Conservation (phyloP, 1,140 invertebrate genomes). For the Aphidius ervi region DNA sequence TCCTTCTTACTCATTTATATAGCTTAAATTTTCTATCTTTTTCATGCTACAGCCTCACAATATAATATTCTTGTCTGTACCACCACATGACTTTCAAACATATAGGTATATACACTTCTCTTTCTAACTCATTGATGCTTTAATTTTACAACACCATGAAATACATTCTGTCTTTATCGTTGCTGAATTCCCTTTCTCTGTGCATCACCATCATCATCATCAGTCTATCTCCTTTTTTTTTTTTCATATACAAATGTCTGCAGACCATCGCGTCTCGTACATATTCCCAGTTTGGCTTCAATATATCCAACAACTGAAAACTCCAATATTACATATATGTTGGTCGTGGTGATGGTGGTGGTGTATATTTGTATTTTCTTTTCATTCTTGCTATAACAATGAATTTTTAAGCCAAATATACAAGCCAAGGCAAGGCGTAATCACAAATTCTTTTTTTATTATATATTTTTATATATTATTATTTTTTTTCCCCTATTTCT, state of each 20-base stretch:
- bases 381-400: conserved; percentile 24
- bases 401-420: conserved; percentile 23
- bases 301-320: conserved; percentile 1
- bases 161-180: too few relatives aligned
- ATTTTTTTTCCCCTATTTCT: background rate
- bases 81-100: too few relatives aligned
- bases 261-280: background rate
- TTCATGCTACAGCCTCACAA: too few relatives aligned
- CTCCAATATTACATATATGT: conserved; percentile 5
- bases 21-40: too few relatives aligned
- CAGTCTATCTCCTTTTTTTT: conserved; percentile 24
- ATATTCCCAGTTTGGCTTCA: background rate
- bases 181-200: too few relatives aligned
- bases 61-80: too few relatives aligned
- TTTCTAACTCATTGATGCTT: too few relatives aligned
- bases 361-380: conserved; percentile 9
- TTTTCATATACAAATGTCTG: background rate
- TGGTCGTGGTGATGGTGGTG: too few relatives aligned
- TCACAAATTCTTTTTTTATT: conserved; percentile 15
- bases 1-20: too few relatives aligned
- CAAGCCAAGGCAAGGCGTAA: conserved; percentile 15
- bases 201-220: background rate
- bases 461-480: conserved; percentile 2
- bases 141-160: too few relatives aligned
- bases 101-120: too few relatives aligned